Conservation (phyloP, 2,888 invertebrate genomes). For the Diarsia dahlii region DNA sequence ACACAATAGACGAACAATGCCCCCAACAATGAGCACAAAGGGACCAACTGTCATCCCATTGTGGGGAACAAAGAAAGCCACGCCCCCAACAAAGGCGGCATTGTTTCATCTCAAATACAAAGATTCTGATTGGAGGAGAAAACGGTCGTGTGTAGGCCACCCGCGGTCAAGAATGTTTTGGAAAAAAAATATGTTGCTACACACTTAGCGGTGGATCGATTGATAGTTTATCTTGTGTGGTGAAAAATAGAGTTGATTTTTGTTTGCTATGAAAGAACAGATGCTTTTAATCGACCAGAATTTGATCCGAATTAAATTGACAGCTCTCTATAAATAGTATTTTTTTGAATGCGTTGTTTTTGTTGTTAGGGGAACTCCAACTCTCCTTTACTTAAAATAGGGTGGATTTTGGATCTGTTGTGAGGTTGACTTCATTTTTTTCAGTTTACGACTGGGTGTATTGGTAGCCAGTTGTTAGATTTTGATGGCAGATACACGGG, state of each 20-base stretch:
- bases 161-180: conserved; percentile 79
- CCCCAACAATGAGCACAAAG: conserved; percentile 85
- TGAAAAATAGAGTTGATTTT: conserved; percentile 54
- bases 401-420: conserved; percentile 24
- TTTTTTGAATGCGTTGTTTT: conserved; percentile 62
- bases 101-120: conserved; percentile 85
- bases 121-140: conserved; percentile 80
- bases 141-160: conserved; percentile 66
- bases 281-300: conserved; percentile 77
- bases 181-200: conserved; percentile 73
- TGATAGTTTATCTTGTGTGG: conserved; percentile 15
- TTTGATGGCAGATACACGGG: conserved; percentile 59
- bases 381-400: fast-evolving
- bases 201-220: conserved; percentile 54
- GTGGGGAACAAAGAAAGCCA: conserved; percentile 84
- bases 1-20: conserved; percentile 78
- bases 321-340: conserved; percentile 80
- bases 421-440: conserved; percentile 52
- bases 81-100: conserved; percentile 85
- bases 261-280: conserved; percentile 66
- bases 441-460: conserved; percentile 42
- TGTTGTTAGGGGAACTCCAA: conserved; percentile 26
- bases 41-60: conserved; percentile 87
- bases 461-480: conserved; percentile 56
- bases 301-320: conserved; percentile 84